phyloP scores from a whole-genome alignment of 1,140 invertebrate species.

The Macrostomum lignano region DNA sequence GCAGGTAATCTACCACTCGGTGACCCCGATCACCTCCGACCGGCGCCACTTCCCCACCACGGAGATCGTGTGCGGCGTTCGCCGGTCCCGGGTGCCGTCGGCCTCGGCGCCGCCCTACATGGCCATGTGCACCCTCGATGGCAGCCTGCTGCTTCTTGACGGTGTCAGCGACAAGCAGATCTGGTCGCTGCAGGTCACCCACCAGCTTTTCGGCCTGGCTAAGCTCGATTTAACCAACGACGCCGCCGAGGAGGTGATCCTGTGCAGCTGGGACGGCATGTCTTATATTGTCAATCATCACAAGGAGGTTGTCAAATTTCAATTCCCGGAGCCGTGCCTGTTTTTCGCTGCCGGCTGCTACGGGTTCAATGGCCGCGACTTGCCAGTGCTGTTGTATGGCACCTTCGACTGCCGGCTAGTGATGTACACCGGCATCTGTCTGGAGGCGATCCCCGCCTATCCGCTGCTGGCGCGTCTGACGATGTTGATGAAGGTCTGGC shows the following conservation, averaged over 20 bases:
- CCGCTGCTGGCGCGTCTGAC: too few relatives aligned
- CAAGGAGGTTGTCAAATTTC: slow-evolving; percentile 38
- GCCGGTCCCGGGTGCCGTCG: slow-evolving; percentile 5
- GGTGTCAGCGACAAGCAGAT: slow-evolving; percentile 24
- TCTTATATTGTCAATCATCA: slow-evolving; percentile 46
- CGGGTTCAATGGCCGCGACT: neutral
- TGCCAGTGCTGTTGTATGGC: slow-evolving; percentile 1
- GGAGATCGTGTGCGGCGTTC: slow-evolving; percentile 41
- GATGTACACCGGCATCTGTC: neutral
- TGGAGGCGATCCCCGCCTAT: slow-evolving; percentile 3
- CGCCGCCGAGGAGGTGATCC: slow-evolving; percentile 41
- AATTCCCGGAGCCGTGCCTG: slow-evolving; percentile 34
- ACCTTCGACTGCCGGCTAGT: neutral
- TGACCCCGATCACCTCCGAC: too few relatives aligned
- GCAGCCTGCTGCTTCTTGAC: slow-evolving; percentile 15
- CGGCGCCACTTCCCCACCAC: too few relatives aligned
- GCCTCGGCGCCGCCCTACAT: too few relatives aligned
- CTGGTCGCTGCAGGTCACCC: slow-evolving; percentile 43
- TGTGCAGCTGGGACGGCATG: slow-evolving; percentile 46
- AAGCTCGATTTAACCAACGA: slow-evolving; percentile 42
- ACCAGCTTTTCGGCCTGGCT: slow-evolving; percentile 41
- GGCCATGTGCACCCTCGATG: slow-evolving; percentile 33
- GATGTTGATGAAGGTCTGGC: too few relatives aligned
- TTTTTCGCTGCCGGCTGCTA: neutral
- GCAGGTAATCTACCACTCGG: slow-evolving; percentile 36